Evolutionary conservation across 2,113 vertebrate species (phyloP).

Genomic region (Psettodes erumei): DNA sequence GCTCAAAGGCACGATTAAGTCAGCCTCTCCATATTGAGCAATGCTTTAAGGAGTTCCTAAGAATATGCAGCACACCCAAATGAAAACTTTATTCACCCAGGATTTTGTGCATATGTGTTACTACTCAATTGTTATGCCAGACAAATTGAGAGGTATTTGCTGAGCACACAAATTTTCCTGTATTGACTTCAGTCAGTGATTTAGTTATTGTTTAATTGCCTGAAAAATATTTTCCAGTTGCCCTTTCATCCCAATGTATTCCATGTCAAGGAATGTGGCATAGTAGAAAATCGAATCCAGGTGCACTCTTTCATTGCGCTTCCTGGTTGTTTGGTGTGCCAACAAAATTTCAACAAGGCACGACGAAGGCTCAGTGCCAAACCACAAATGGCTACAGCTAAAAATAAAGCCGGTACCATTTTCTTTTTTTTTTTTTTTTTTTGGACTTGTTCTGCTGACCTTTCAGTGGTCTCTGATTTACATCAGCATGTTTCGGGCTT

Average conservation of each 20-base stretch:
- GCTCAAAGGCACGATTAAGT: conserved; percentile 30
- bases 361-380: conserved; percentile 34
- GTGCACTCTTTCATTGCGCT: conserved; percentile 19
- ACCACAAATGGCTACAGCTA: conserved; percentile 15
- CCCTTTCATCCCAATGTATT: background rate
- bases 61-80: conserved; percentile 13
- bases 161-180: background rate
- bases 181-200: background rate
- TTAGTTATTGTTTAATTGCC: conserved; percentile 5
- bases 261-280: conserved; percentile 2
- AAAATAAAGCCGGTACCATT: background rate
- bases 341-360: conserved; percentile 22
- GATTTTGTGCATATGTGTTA: background rate
- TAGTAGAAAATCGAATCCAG: conserved; percentile 11
- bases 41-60: conserved; percentile 5
- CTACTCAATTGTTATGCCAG: conserved; percentile 1
- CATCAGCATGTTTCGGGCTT: conserved; percentile 40
- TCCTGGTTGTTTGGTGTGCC: background rate
- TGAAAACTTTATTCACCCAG: conserved; percentile 8
- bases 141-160: background rate
- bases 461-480: background rate
- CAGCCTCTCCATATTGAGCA: conserved; percentile 20
- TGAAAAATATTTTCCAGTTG: background rate
- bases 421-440: background rate
- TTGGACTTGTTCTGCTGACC: background rate